A percentile compares a stretch with the other conserved stretches of the same genome.
Conservation (phyloP, 1,140 invertebrate species). For the Drosophila ficusphila region DNA sequence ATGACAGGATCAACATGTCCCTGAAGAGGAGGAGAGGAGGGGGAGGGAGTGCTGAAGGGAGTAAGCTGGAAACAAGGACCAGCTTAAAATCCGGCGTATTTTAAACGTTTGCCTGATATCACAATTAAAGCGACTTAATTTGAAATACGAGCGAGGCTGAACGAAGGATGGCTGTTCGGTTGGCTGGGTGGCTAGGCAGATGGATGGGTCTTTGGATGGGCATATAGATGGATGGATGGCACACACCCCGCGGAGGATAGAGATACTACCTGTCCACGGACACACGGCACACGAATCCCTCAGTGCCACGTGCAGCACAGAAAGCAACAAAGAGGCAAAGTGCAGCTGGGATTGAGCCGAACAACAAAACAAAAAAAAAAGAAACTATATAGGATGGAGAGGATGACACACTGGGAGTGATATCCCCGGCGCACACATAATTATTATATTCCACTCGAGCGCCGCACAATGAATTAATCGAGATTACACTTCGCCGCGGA, state of each 20-base stretch:
- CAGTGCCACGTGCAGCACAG: slow-evolving; percentile 63
- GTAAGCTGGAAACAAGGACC: slow-evolving; percentile 25
- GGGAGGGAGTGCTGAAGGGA: background rate
- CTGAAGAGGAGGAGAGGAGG: background rate
- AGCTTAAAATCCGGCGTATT: slow-evolving; percentile 62
- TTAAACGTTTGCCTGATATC: slow-evolving; percentile 82
- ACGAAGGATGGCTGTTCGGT: background rate
- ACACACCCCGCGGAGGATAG: slow-evolving; percentile 54
- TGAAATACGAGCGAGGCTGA: slow-evolving; percentile 55
- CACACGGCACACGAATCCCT: slow-evolving; percentile 33
- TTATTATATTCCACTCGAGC: slow-evolving; percentile 83
- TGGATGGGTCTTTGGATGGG: slow-evolving; percentile 2
- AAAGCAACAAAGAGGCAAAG: slow-evolving; percentile 73
- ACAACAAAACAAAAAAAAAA: too few relatives aligned
- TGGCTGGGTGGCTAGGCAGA: slow-evolving; percentile 14
- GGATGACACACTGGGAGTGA: slow-evolving; percentile 24
- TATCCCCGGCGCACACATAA: slow-evolving; percentile 56
- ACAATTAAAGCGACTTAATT: slow-evolving; percentile 83
- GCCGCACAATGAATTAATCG: slow-evolving; percentile 78
- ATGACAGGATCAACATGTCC: slow-evolving; percentile 74
- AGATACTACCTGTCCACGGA: slow-evolving; percentile 59
- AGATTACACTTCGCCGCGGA: slow-evolving; percentile 74
- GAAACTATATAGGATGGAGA: background rate
- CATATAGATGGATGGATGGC: slow-evolving; percentile 7
- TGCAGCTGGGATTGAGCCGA: slow-evolving; percentile 61